phyloP scores from a whole-genome alignment of 2,797 vertebrate genomes.

The Pseudochromis fuscus region DNA sequence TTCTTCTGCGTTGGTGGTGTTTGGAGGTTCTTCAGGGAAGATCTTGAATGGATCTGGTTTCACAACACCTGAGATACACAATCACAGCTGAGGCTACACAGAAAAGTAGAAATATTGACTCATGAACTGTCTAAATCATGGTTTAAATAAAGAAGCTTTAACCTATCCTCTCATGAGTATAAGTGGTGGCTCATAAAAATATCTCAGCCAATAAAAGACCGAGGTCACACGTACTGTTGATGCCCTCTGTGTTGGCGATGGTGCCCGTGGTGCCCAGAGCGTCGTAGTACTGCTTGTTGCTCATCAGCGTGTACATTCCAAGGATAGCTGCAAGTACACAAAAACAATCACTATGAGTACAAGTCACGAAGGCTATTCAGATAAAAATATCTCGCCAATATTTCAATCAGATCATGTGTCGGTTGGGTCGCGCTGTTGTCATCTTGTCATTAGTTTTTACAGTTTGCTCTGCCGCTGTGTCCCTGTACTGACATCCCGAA shows the following conservation, averaged over 20 bases:
- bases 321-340: conserved; percentile 90
- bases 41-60: conserved; percentile 93
- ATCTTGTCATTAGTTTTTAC: not conserved
- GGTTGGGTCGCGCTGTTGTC: not conserved
- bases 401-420: not conserved
- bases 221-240: conserved; percentile 91
- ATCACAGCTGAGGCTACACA: not conserved
- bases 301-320: conserved; percentile 99
- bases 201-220: not conserved
- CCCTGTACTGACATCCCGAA: not conserved
- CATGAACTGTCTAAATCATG: not conserved
- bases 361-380: not conserved
- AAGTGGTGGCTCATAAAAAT: rapidly evolving
- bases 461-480: not conserved
- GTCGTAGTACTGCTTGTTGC: conserved; percentile 99
- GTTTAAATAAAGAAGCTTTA: not conserved
- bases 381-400: conserved; percentile 6
- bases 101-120: not conserved
- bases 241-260: conserved; percentile 96
- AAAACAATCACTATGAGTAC: conserved; percentile 1
- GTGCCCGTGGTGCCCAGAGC: conserved; percentile 91
- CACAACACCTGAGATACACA: conserved; percentile 89
- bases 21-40: conserved; percentile 94
- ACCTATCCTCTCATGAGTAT: not conserved
- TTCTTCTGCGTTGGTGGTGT: conserved; percentile 93